phyloP scores from a whole-genome alignment of 2,113 vertebrate genomes.

The Proterorhinus semilunaris region DNA sequence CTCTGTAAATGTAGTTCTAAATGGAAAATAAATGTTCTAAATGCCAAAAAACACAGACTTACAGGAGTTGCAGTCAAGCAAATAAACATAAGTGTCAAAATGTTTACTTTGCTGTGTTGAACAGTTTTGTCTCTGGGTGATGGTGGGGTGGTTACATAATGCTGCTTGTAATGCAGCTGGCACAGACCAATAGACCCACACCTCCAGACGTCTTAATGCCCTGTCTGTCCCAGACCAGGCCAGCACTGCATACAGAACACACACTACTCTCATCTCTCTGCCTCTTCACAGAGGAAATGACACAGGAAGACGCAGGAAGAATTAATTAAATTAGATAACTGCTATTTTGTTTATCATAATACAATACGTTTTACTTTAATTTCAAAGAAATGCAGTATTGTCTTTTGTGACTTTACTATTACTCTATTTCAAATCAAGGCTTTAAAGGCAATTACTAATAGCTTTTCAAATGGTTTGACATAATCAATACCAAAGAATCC shows the following conservation, averaged over 20 bases:
- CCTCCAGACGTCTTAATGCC: slow-evolving; percentile 44
- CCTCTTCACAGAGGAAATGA: background rate
- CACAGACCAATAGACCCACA: slow-evolving; percentile 34
- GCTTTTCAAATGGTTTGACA: no score
- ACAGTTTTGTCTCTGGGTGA: slow-evolving; percentile 24
- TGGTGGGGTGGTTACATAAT: slow-evolving; percentile 52
- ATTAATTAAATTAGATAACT: background rate
- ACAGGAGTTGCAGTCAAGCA: no score
- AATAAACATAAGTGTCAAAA: no score
- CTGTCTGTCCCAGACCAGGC: slow-evolving; percentile 17
- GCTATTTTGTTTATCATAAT: no score
- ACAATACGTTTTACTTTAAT: background rate
- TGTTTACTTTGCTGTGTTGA: slow-evolving; percentile 1
- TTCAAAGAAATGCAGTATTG: background rate
- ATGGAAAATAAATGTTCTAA: no score
- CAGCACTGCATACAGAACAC: slow-evolving; percentile 2
- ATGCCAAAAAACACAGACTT: no score
- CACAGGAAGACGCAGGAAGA: background rate
- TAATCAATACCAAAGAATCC: no score
- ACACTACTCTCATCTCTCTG: background rate
- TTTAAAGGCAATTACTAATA: no score
- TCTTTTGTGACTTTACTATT: no score
- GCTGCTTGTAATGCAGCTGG: slow-evolving; percentile 55
- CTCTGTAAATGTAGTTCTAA: no score
- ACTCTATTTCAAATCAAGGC: no score